phyloP scores from a whole-genome alignment of 1,140 invertebrate species.

The Drosophila tani region DNA sequence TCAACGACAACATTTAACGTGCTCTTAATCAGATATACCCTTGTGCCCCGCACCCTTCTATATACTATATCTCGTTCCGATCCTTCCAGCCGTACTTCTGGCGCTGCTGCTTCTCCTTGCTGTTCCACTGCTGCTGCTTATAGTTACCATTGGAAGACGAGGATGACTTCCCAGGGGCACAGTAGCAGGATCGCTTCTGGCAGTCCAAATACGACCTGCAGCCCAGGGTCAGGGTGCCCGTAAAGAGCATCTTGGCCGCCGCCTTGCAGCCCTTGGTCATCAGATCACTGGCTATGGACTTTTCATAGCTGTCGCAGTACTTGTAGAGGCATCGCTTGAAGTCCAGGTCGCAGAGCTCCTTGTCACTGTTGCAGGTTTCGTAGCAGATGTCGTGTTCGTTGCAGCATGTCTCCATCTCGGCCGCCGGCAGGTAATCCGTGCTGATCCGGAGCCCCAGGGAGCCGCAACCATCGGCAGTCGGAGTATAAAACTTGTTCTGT shows the following conservation, averaged over 20 bases:
- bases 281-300: slow-evolving; percentile 86
- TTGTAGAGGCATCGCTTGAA: slow-evolving; percentile 94
- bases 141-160: slow-evolving; percentile 34
- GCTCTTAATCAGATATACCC: slow-evolving; percentile 5
- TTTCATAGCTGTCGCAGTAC: slow-evolving; percentile 91
- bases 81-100: slow-evolving; percentile 83
- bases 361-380: slow-evolving; percentile 93
- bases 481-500: slow-evolving; percentile 90
- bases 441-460: slow-evolving; percentile 90
- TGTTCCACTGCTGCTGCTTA: slow-evolving; percentile 51
- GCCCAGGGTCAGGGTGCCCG: slow-evolving; percentile 92
- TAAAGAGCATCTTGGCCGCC: slow-evolving; percentile 93
- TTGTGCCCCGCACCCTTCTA: slow-evolving; percentile 24
- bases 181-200: slow-evolving; percentile 92
- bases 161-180: slow-evolving; percentile 78
- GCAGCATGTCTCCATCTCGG: slow-evolving; percentile 93
- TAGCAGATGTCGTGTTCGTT: slow-evolving; percentile 95
- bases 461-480: slow-evolving; percentile 93
- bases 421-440: slow-evolving; percentile 90
- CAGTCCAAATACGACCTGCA: slow-evolving; percentile 93
- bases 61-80: slow-evolving; percentile 73
- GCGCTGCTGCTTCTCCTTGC: slow-evolving; percentile 65
- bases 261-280: slow-evolving; percentile 92
- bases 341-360: slow-evolving; percentile 93
- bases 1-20: slow-evolving; percentile 59